Base-by-base conservation (phyloP, 2,888 invertebrate species). In the Leucoma salicis region DNA sequence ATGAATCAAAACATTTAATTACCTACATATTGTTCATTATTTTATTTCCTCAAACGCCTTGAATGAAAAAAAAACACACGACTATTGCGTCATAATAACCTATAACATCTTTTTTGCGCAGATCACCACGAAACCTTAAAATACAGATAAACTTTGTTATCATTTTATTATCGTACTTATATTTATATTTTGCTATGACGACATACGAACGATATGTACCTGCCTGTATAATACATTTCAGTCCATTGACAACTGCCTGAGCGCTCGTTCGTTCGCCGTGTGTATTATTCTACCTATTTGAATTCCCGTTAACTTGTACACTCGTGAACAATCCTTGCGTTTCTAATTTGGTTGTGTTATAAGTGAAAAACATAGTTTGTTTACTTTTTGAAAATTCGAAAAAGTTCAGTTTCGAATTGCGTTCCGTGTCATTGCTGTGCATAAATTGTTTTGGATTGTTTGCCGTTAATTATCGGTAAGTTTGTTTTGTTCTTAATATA, bases 61-160 rank as follows among this genome's bases (percentile, higher is more conserved):
- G n/a, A n/a, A n/a, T n/a, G n/a, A n/a, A n/a, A n/a, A n/a, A n/a
- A n/a, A n/a, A n/a, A n/a, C n/a, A n/a, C n/a, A n/a, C n/a, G 18
- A 18, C 4, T 18, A 18, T 18, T 18, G 18, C 18, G 18, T 18
- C 18, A 18, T 7, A 18, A 7, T 18, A 18, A 18, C 7, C 7
- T 18, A 18, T 18, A 7, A 5, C 4, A 18, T 5, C 7, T 7
- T 25, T 25, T 25, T 25, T 25, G 25, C 25, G 10, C 6, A 25
- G 25, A 25, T 32, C 25, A 25, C 32, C 25, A 25, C n/a, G 25
- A 27, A 24, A 12, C 12, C 25, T 33, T 37, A 38, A 38, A 37
- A 37, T 16, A 3, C 14, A n/a, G 40, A 40, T 40, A 40, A 39
- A 29, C 7, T 21, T 3, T 12, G 13, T 40, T 41, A 41, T 41